Percentiles rank a stretch among this genome's conserved stretches.
These are phyloP conservation scores for Latheticus oryzae DNA, from an alignment of 2,888 invertebrate species.

Conservation along the genomic window DNA sequence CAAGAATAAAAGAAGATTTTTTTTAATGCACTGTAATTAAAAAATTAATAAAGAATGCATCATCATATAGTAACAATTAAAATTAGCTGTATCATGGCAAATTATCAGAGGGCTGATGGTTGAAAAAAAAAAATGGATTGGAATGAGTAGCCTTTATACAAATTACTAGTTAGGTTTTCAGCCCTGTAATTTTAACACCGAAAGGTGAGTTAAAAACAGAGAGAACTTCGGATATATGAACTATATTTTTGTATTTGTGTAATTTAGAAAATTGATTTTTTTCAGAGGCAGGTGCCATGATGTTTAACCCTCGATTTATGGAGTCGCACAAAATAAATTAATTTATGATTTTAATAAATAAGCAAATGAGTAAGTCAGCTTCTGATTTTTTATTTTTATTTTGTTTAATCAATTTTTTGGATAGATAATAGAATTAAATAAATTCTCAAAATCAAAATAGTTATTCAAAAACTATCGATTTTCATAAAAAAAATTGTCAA, in stretches of 20 bases:
- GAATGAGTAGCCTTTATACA: conserved; percentile 59
- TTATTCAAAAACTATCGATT: too few species aligned
- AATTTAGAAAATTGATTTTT: conserved; percentile 37
- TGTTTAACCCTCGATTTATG: conserved; percentile 9
- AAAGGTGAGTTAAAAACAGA: conserved; percentile 53
- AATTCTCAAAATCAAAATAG: too few species aligned
- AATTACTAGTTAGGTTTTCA: conserved; percentile 58
- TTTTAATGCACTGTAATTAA: conserved; percentile 33
- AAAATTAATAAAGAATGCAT: conserved; percentile 41
- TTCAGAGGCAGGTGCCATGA: conserved; percentile 13
- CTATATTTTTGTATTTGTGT: conserved; percentile 31
- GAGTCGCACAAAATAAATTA: too few species aligned
- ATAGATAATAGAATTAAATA: too few species aligned
- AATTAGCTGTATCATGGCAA: conserved; percentile 46
- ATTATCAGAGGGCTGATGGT: conserved; percentile 44
- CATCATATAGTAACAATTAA: conserved; percentile 37
- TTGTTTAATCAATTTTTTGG: too few species aligned
- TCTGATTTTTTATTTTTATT: too few species aligned
- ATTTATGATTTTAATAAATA: conserved; percentile 2
- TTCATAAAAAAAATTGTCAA: too few species aligned
- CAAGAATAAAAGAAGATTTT: neutral
- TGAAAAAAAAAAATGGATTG: conserved; percentile 25
- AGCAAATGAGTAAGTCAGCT: too few species aligned
- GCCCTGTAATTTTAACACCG: conserved; percentile 63
- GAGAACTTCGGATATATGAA: conserved; percentile 16